phyloP scores from a whole-genome alignment of 2,888 invertebrate species.

The Neuroscelio doddi region DNA sequence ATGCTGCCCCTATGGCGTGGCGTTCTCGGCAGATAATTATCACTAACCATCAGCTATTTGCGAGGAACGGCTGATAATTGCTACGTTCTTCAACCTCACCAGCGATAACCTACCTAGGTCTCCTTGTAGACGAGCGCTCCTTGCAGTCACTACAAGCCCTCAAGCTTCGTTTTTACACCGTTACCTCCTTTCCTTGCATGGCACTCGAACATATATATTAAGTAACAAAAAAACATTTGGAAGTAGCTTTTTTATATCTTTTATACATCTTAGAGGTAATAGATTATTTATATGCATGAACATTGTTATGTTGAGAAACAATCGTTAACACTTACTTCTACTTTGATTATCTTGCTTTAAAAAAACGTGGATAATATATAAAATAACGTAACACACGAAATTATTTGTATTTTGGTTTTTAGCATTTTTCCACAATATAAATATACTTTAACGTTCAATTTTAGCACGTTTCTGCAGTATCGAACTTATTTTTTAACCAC shows the following conservation, averaged over 20 bases:
- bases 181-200: constrained; percentile 48
- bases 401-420: too few species aligned
- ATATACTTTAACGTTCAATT: too few species aligned
- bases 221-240: constrained; percentile 40
- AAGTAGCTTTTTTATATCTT: constrained; percentile 14
- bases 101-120: constrained; percentile 68
- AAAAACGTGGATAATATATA: too few species aligned
- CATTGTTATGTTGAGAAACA: background rate
- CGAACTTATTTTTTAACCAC: too few species aligned
- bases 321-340: constrained; percentile 2
- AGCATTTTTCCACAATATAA: too few species aligned
- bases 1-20: constrained; percentile 66
- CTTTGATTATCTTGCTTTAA: too few species aligned
- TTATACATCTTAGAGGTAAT: constrained; percentile 1
- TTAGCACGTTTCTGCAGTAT: too few species aligned
- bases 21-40: constrained; percentile 71
- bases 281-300: background rate
- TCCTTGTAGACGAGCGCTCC: constrained; percentile 61
- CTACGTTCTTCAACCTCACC: constrained; percentile 69
- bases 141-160: constrained; percentile 56
- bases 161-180: constrained; percentile 49
- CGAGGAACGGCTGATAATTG: constrained; percentile 72
- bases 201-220: constrained; percentile 42
- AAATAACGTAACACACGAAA: too few species aligned
- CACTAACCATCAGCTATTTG: constrained; percentile 73